A percentile compares a stretch with the other conserved stretches of the same genome.
Conservation (phyloP, 2,888 invertebrate genomes). For the Neuroscelio doddi region DNA sequence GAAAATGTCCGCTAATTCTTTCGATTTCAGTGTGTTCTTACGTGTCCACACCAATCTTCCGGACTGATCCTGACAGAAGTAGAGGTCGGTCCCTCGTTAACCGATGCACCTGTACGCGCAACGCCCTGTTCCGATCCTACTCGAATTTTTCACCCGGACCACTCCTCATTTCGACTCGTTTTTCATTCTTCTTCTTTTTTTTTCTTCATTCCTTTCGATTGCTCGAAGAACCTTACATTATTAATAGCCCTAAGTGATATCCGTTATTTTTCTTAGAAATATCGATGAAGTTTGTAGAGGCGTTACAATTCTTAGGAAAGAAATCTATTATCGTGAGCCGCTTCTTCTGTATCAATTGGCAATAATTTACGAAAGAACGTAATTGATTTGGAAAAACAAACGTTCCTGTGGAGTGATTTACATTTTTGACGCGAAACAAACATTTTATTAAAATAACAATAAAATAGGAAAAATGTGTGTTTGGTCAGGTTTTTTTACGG, state of each 20-base stretch:
- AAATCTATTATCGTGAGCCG: no score
- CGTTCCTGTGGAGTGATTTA: no score
- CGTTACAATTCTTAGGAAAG: not conserved
- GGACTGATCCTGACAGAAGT: constrained; percentile 16
- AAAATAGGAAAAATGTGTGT: no score
- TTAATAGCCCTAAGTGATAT: no score
- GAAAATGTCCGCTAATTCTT: no score
- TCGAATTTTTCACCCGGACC: constrained; percentile 62
- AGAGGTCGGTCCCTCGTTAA: constrained; percentile 21
- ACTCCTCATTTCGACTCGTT: constrained; percentile 30
- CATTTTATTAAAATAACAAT: no score
- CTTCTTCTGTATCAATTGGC: no score
- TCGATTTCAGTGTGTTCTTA: not conserved
- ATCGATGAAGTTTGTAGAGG: no score
- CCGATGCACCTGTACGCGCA: constrained; percentile 61
- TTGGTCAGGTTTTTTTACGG: no score
- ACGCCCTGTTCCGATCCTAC: constrained; percentile 41
- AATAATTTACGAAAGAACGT: no score
- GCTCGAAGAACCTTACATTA: not conserved
- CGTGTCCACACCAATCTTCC: constrained; percentile 7
- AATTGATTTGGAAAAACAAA: no score
- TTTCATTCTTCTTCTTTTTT: constrained; percentile 13
- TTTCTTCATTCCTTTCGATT: not conserved
- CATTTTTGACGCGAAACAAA: no score
- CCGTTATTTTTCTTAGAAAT: not conserved